Percentiles rank a stretch among this genome's conserved stretches.
These are phyloP conservation scores for Helarctos malayanus DNA, from an alignment of 2,797 vertebrate genomes.

Conservation along the genomic window DNA sequence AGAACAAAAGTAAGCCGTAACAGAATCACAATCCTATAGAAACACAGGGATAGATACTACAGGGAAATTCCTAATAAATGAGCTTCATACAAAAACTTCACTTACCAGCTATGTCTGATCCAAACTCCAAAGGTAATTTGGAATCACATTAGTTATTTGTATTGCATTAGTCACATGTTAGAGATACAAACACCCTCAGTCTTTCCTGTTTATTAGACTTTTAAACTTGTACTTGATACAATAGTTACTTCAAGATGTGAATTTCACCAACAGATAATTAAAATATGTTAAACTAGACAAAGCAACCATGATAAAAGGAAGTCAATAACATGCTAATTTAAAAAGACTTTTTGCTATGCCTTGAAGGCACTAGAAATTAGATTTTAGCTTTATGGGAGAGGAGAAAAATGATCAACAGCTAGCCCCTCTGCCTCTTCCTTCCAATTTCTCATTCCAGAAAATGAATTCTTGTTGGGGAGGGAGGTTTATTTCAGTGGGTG, in stretches of 20 bases:
- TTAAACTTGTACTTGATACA: constrained; percentile 1
- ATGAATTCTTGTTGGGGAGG: neutral
- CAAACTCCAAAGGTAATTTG: neutral
- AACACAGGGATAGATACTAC: neutral
- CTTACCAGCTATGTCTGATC: neutral
- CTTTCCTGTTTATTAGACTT: constrained; percentile 33
- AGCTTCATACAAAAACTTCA: neutral
- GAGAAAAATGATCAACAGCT: neutral
- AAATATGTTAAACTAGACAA: constrained; percentile 57
- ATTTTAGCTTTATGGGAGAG: neutral
- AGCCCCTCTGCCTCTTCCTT: neutral
- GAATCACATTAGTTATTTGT: neutral
- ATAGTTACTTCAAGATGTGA: constrained; percentile 8
- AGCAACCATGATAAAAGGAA: constrained; percentile 38
- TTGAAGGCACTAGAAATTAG: neutral
- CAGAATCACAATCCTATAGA: neutral
- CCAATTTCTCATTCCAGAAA: neutral
- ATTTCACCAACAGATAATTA: constrained; percentile 59
- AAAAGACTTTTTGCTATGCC: neutral
- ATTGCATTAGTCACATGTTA: neutral
- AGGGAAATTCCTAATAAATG: neutral
- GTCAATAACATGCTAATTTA: constrained; percentile 44
- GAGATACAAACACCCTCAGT: neutral
- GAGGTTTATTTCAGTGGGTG: neutral
- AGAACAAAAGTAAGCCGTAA: neutral